phyloP scores from a whole-genome alignment of 2,797 vertebrate species.

The Masticophis lateralis region DNA sequence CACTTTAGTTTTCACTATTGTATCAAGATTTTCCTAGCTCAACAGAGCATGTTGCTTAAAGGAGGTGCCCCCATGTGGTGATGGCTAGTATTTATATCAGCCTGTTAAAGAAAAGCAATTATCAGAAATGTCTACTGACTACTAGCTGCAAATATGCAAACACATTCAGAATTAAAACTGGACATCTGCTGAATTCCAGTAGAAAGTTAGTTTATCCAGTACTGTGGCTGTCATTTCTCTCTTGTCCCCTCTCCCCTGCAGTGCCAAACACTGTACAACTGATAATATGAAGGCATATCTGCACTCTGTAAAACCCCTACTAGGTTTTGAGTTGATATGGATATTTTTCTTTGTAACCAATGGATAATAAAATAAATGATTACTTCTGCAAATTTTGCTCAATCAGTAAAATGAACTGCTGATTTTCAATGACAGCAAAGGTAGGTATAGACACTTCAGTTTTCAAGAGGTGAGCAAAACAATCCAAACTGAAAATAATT shows the following conservation, averaged over 20 bases:
- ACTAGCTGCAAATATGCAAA: neutral
- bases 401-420: neutral
- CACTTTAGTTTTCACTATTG: neutral
- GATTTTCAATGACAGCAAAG: neutral
- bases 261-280: neutral
- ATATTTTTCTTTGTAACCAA: neutral
- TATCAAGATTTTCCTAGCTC: neutral
- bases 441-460: neutral
- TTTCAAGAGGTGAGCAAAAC: neutral
- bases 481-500: neutral
- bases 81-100: neutral
- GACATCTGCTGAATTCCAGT: neutral
- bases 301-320: neutral
- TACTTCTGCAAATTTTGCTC: neutral
- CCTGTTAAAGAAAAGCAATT: neutral
- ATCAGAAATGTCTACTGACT: neutral
- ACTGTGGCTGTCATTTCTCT: neutral
- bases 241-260: neutral
- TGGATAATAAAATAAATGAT: neutral
- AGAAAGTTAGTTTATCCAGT: neutral
- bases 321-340: neutral
- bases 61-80: slow-evolving; percentile 3
- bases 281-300: neutral
- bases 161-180: neutral
- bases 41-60: neutral